Evolutionary conservation across 2,888 invertebrate genomes (phyloP).

Genomic region (Synergus gifuensis): DNA sequence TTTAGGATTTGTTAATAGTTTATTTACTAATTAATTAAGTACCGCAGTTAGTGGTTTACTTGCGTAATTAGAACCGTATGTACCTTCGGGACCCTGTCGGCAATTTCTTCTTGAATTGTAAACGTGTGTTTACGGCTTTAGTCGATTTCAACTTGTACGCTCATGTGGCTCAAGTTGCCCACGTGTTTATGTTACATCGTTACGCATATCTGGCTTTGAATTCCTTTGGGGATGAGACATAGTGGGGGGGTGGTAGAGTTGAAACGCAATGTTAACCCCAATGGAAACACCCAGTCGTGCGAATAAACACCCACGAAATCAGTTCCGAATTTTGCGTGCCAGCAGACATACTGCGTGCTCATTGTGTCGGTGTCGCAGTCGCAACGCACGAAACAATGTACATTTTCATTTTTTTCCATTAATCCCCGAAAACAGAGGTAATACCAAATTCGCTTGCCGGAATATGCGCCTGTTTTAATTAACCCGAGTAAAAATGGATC

Average conservation of each 20-base stretch:
- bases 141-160: conserved; percentile 23
- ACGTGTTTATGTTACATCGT: conserved; percentile 35
- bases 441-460: conserved; percentile 12
- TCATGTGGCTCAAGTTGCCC: conserved; percentile 21
- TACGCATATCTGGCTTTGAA: conserved; percentile 39
- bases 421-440: neutral
- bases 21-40: conserved; percentile 40
- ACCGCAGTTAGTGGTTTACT: conserved; percentile 28
- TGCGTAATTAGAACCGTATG: conserved; percentile 24
- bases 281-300: conserved; percentile 44
- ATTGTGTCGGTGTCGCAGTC: conserved; percentile 13
- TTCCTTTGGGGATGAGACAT: neutral
- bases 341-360: conserved; percentile 4
- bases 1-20: conserved; percentile 40
- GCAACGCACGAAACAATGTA: neutral
- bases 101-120: conserved; percentile 33
- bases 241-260: conserved; percentile 11
- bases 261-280: conserved; percentile 41
- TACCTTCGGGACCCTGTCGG: conserved; percentile 12
- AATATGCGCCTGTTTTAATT: conserved; percentile 4
- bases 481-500: neutral
- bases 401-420: conserved; percentile 5
- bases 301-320: conserved; percentile 40
- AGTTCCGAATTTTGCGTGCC: conserved; percentile 34
- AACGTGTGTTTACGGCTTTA: conserved; percentile 31